Conservation (phyloP, 2,888 invertebrate species). For the Rapana venosa region DNA sequence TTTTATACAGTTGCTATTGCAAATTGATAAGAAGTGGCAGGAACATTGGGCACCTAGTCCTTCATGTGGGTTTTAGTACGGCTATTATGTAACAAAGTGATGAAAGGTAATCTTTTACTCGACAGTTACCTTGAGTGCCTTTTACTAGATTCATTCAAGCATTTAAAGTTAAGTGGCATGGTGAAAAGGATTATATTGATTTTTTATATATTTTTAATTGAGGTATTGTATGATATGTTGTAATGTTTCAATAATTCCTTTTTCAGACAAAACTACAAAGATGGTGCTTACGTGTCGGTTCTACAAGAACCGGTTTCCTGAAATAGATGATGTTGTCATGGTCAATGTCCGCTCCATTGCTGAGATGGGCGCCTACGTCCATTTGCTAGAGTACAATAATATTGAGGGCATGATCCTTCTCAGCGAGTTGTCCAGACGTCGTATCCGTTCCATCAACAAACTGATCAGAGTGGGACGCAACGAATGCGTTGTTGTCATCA, state of each 20-base stretch:
- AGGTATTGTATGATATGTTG: not conserved
- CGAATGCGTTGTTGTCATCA: slow-evolving; percentile 98
- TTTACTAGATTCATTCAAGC: too few species aligned
- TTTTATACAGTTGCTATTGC: too few species aligned
- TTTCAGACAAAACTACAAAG: not conserved
- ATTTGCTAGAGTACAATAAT: slow-evolving; percentile 97
- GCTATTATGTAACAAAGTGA: too few species aligned
- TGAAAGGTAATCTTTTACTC: too few species aligned
- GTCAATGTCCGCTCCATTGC: slow-evolving; percentile 98
- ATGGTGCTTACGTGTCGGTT: slow-evolving; percentile 84
- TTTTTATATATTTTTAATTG: not conserved
- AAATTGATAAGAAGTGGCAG: too few species aligned
- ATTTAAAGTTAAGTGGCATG: too few species aligned
- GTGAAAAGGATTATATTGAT: not conserved
- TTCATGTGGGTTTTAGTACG: too few species aligned
- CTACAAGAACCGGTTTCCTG: slow-evolving; percentile 98
- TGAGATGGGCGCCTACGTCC: slow-evolving; percentile 99
- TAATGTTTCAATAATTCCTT: not conserved
- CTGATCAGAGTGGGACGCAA: slow-evolving; percentile 98
- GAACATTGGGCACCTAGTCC: too few species aligned
- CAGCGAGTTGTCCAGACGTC: slow-evolving; percentile 97
- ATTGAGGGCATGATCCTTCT: slow-evolving; percentile 99
- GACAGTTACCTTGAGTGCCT: too few species aligned
- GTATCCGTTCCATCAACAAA: slow-evolving; percentile 99
- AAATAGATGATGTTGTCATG: slow-evolving; percentile 99